Conservation (phyloP, 2,888 invertebrate species). For the Podabrus alpinus region DNA sequence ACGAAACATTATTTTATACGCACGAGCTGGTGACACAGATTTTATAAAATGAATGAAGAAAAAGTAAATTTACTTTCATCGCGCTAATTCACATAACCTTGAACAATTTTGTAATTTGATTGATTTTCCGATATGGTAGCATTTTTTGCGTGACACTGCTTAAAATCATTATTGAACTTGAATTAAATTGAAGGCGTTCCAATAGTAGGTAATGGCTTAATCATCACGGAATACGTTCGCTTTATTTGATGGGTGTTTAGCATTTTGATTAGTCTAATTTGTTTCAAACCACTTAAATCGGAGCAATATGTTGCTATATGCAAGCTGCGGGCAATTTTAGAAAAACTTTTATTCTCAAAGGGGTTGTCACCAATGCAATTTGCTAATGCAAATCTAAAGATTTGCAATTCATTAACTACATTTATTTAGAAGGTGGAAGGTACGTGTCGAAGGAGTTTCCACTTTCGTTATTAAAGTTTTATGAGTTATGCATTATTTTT, state of each 20-base stretch:
- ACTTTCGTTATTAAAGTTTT: background rate
- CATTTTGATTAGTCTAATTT: background rate
- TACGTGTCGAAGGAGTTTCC: background rate
- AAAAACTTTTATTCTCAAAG: background rate
- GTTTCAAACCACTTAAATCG: background rate
- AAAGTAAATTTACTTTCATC: background rate
- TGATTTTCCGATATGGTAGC: background rate
- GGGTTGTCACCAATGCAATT: background rate
- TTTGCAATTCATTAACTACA: background rate
- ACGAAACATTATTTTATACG: background rate
- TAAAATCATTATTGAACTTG: background rate
- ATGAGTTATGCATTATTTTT: background rate
- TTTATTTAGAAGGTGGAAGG: background rate
- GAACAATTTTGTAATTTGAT: background rate
- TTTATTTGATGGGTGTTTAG: background rate
- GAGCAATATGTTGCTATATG: too few relatives aligned
- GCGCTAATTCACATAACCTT: background rate
- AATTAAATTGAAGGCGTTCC: background rate
- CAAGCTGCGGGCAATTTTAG: background rate
- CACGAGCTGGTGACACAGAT: background rate
- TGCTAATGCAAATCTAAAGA: background rate
- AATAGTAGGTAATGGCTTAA: background rate
- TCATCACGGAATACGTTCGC: background rate
- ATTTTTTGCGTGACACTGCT: background rate
- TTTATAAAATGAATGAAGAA: background rate